Evolutionary conservation across 1,140 invertebrate genomes (phyloP).

Genomic region (Megalonaias nervosa): DNA sequence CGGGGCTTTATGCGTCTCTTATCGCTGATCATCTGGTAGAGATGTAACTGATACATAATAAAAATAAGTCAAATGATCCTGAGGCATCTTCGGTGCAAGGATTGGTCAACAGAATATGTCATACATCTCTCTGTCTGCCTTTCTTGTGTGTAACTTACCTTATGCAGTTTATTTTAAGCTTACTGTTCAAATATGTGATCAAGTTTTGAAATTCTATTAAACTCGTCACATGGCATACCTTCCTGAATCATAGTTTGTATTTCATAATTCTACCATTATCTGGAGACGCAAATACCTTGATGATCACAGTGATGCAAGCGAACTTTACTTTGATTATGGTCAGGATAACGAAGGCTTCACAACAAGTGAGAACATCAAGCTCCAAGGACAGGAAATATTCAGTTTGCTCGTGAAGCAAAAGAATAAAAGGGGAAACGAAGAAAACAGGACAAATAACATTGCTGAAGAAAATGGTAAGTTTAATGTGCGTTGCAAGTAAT

Average conservation of each 20-base stretch:
- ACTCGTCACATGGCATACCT: neutral
- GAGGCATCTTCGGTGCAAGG: neutral
- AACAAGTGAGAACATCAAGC: conserved; percentile 47
- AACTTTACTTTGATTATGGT: conserved; percentile 51
- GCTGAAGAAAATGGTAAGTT: too few relatives aligned
- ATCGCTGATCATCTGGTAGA: too few relatives aligned
- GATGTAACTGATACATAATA: too few relatives aligned
- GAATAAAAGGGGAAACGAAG: too few relatives aligned
- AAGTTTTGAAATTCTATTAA: neutral
- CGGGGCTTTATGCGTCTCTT: too few relatives aligned
- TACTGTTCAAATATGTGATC: neutral
- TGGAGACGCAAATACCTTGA: conserved; percentile 44
- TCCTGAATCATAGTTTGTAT: neutral
- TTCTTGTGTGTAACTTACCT: neutral
- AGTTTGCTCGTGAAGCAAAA: conserved; percentile 39
- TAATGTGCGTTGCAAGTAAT: too few relatives aligned
- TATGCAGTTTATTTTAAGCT: neutral
- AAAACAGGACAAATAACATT: conserved; percentile 29
- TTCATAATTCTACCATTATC: conserved; percentile 41
- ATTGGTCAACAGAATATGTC: neutral
- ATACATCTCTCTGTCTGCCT: neutral
- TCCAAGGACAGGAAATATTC: conserved; percentile 42
- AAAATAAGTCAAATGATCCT: too few relatives aligned
- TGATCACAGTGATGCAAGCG: conserved; percentile 43
- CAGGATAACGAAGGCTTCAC: conserved; percentile 50